Base-by-base conservation (phyloP, 2,888 invertebrate genomes). In the Seira ritae region DNA sequence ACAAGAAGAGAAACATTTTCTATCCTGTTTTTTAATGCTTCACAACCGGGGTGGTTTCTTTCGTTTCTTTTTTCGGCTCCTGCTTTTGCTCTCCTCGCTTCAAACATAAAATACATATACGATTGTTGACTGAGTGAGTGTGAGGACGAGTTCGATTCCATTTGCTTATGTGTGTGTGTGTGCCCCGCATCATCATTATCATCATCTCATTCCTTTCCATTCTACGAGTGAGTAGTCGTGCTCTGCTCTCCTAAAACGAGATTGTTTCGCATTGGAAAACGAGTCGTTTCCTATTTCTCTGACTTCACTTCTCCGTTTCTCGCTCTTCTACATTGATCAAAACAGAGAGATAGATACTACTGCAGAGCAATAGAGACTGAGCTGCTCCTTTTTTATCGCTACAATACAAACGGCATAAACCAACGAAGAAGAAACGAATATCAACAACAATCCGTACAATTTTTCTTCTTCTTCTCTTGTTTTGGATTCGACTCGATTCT, bases 131-230 rank as follows among this genome's bases (percentile, higher is more conserved):
- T 75, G 80, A 60, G 31, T 31, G 31, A 31, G 72, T 62, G 78
- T 71, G 68, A 81, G 75, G 80, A 81, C 80, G 80, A 81, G 80
- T 81, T 81, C 80, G 80, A 81, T 81, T 81, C 80, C 80, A 70
- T 81, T 78, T 62, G 50, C 55, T 76, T 80, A 2, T 31, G 31
- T 31, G 72, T 73, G 67, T 66, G 37, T 31, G 72, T 73, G 67
- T 66, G 37, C 60, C 69, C 76, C 68, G 72, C 82, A 77, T 81
- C 76, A 74, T 80, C 55, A 74, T 80, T 69, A 74, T 80, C 74
- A 76, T 60, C 66, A 22, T 66, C 67, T 60, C 69, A 31, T 77
- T 22, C 66, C 24, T 65, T 75, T 76, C 76, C 76, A 82, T 82
- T 82, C 82, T 76, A 72, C 72, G 72, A 82, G 74, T 76, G 68